Conservation (phyloP, 2,113 vertebrate species). For the Etheostoma cragini region DNA sequence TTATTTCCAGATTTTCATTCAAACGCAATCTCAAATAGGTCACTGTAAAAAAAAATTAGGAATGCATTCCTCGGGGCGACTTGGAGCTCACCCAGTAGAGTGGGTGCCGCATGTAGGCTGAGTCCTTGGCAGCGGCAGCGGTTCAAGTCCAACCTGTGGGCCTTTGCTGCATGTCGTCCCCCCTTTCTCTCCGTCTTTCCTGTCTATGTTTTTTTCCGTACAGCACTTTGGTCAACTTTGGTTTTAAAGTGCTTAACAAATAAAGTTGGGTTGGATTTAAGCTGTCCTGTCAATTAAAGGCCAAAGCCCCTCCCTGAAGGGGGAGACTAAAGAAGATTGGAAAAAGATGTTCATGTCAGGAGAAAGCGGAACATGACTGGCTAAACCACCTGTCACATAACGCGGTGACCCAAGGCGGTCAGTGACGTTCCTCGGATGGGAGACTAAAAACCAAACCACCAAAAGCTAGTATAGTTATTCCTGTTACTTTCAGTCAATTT, state of each 20-base stretch:
- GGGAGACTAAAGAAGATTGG: conserved; percentile 21
- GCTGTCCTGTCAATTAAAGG: no score
- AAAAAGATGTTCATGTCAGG: conserved; percentile 29
- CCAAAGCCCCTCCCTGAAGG: conserved; percentile 36
- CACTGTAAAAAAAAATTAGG: conserved; percentile 45
- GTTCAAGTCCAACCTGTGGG: no score
- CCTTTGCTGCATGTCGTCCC: no score
- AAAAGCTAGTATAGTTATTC: background rate
- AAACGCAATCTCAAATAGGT: conserved; percentile 59
- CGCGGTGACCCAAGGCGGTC: conserved; percentile 37
- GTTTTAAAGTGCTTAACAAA: no score
- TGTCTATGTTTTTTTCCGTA: no score
- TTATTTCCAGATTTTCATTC: conserved; percentile 61
- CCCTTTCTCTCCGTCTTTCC: no score
- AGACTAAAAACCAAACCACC: conserved; percentile 20
- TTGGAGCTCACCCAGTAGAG: no score
- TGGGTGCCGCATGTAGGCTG: no score
- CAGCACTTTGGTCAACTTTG: no score
- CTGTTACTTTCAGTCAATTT: conserved; percentile 3
- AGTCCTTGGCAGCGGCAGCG: no score
- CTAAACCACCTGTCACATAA: conserved; percentile 53
- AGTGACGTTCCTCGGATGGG: conserved; percentile 42
- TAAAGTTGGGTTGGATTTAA: no score
- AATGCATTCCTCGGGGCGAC: no score
- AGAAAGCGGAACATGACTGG: conserved; percentile 16